Percentiles rank a stretch among this genome's conserved stretches.
Conservation (phyloP, 2,888 invertebrate genomes). For the Elysia crispata region DNA sequence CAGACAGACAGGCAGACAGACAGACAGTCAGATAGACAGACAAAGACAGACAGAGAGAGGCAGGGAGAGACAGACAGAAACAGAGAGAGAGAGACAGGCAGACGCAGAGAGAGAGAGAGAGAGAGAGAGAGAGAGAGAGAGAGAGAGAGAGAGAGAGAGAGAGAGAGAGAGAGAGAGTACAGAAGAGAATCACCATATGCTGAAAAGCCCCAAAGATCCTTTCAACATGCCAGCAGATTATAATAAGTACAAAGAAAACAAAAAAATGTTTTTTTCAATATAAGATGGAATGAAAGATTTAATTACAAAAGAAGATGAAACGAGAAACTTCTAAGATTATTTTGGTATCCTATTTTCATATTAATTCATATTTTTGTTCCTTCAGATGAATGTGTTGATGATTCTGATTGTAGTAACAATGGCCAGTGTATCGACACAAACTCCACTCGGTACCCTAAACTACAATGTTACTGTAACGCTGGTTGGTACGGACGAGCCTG, state of each 20-base stretch:
- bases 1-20: background rate
- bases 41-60: background rate
- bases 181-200: too few species aligned
- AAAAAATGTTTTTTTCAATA: too few species aligned
- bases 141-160: background rate
- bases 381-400: slow-evolving; percentile 88
- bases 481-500: slow-evolving; percentile 93
- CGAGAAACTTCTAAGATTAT: too few species aligned
- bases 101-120: slow-evolving; percentile 15
- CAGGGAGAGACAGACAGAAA: slow-evolving; percentile 19
- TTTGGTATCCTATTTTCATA: too few species aligned
- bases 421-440: slow-evolving; percentile 91
- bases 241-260: too few species aligned
- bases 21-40: background rate
- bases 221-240: too few species aligned
- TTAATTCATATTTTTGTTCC: slow-evolving; percentile 19
- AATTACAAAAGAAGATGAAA: too few species aligned
- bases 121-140: slow-evolving; percentile 14
- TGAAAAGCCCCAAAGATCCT: too few species aligned
- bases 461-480: slow-evolving; percentile 92
- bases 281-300: too few species aligned
- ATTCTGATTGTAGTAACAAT: slow-evolving; percentile 88
- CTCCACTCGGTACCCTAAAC: slow-evolving; percentile 88
- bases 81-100: background rate
- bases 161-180: background rate